Base-by-base conservation (phyloP, 2,797 vertebrate species). In the Fistularia tabacaria region DNA sequence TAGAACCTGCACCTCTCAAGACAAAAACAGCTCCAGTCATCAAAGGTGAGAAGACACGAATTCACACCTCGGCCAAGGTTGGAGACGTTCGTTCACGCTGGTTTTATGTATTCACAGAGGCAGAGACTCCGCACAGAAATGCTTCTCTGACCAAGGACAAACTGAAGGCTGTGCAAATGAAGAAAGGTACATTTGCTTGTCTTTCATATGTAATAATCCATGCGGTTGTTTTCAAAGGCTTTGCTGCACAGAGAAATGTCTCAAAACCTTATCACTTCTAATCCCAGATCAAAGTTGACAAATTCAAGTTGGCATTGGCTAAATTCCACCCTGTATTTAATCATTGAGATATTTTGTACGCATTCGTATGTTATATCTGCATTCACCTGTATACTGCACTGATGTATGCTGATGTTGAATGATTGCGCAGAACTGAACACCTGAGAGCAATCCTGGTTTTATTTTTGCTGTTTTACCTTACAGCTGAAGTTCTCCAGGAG, bases 81-180 rank as follows among this genome's bases (percentile, higher is more conserved):
- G 0, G 14, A 47, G 3, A 40, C 0, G 9, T 38, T 6, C 3
- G 2, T 37, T 57, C 12, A n/a, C 6, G 1, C 36, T 62, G 1
- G 37, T 55, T 1, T 0, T 38, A 25, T 57, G 25, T 25, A 25
- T 25, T 52, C 11, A 38, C 66, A 83, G 79, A 69, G 51, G 46
- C 54, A 8, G 61, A 60, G 58, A 52, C 11, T 13, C 15, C 50
- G 9, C 67, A 51, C 8, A 83, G 59, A 80, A 87, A 87, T 46
- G 63, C 62, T 3, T 73, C 81, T 8, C 37, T 77, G 2, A 52
- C 71, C 36, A 85, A 81, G 62, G 83, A 81, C 46, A 80, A 57
- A 50, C 66, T 67, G 36, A 86, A 84, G 51, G 42, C 69, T 38
- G 68, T 57, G 12, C 71, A 76, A 4, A 7, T 78, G 14, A 86